These are phyloP conservation scores for Lymantria monacha DNA, from an alignment of 2,888 invertebrate genomes.

Conservation along the genomic window DNA sequence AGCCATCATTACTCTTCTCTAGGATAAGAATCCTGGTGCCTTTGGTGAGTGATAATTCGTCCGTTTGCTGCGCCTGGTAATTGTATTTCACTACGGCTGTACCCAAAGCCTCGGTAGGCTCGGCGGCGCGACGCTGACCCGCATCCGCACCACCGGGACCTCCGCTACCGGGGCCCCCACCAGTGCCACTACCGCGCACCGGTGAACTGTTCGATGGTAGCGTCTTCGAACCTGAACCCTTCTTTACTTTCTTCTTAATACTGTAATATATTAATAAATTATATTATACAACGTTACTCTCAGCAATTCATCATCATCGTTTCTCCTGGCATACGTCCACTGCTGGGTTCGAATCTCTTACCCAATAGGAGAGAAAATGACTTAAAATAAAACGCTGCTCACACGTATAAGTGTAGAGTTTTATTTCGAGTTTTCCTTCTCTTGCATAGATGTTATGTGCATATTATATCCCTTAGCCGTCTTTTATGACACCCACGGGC, in stretches of 20 bases:
- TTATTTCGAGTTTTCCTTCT: no score
- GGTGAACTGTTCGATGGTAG: conserved; percentile 93
- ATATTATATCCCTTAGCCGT: no score
- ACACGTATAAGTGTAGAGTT: no score
- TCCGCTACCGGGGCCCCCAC: conserved; percentile 80
- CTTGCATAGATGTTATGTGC: no score
- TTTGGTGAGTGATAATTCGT: conserved; percentile 96
- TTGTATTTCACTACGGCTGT: conserved; percentile 97
- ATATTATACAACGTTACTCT: no score
- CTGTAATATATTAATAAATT: conserved; percentile 62
- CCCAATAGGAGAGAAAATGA: no score
- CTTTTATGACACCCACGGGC: no score
- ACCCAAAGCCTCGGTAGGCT: conserved; percentile 92
- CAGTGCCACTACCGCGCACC: conserved; percentile 82
- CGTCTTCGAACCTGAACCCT: conserved; percentile 92
- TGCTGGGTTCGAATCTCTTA: no score
- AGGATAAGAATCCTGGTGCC: conserved; percentile 96
- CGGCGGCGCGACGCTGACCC: conserved; percentile 42
- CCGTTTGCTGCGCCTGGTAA: conserved; percentile 95
- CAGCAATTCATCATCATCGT: no score
- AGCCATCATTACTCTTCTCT: conserved; percentile 99
- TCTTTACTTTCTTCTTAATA: conserved; percentile 93
- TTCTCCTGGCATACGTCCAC: no score
- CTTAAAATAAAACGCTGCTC: no score
- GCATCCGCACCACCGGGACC: conserved; percentile 89